phyloP scores from a whole-genome alignment of 2,797 vertebrate genomes.

The Galago senegalensis region DNA sequence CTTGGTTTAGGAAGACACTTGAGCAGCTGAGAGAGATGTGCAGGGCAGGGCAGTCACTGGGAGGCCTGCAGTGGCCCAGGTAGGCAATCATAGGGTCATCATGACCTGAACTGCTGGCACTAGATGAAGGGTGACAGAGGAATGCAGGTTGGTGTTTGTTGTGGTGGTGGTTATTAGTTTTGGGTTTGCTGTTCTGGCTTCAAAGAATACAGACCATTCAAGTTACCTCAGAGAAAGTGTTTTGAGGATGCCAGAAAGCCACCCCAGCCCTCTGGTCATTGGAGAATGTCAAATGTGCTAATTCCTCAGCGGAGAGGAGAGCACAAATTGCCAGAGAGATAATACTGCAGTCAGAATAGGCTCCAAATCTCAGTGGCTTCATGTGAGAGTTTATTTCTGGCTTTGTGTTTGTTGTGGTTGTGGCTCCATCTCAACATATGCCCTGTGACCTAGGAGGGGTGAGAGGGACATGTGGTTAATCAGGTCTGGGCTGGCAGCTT shows the following conservation, averaged over 20 bases:
- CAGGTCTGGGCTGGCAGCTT: not conserved
- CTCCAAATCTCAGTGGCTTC: not conserved
- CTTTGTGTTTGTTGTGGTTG: not conserved
- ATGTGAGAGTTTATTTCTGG: not conserved
- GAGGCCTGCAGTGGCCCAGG: too few species aligned
- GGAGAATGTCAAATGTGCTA: not conserved
- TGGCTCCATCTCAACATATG: not conserved
- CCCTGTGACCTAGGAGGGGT: not conserved
- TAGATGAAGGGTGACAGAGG: not conserved
- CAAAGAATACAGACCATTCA: not conserved
- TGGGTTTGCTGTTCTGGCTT: not conserved
- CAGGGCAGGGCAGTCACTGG: not conserved
- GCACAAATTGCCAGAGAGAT: not conserved
- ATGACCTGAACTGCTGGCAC: not conserved
- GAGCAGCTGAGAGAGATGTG: not conserved
- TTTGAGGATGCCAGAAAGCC: not conserved
- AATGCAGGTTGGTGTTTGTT: not conserved
- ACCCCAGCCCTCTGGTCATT: not conserved
- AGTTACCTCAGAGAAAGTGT: not conserved
- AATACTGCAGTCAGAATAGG: not conserved
- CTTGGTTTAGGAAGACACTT: not conserved
- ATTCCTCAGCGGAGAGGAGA: not conserved
- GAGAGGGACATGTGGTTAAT: too few species aligned
- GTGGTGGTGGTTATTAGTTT: not conserved
- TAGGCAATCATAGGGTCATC: not conserved